Evolutionary conservation across 1,140 invertebrate genomes (phyloP), one percentile per base, ranked within the genome.

Genomic region (Drosophila auraria): DNA sequence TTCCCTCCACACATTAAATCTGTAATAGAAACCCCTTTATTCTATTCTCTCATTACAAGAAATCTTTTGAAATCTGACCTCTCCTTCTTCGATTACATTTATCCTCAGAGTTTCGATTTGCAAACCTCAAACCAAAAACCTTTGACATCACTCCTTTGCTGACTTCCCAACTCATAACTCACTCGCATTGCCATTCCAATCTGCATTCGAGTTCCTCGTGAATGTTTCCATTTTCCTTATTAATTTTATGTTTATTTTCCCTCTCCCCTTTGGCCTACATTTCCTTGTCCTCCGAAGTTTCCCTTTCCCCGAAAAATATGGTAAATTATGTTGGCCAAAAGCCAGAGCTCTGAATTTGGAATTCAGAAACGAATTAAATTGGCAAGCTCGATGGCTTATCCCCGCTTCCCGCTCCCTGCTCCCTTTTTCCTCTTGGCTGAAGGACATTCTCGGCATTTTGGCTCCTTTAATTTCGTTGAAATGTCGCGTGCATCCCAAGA

Each of bases 271-370:
- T 40, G 36, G 23, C 72, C 44, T 25, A 60, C 47, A 50, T 50
- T 50, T 54, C 20, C 23, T 33, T 56, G 50, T 51, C 40, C 58
- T 62, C 57, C 73, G 63, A 42, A 53, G 27, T 12, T 20, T n/a
- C 33, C 17, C 8, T 11, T 56, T 20, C 6, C 51, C 38, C 61
- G 12, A 42, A 56, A 78, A 42, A 73, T 66, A 62, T 62, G 66
- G 61, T 68, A 63, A 80, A 80, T 80, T 63, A 73, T 80, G 51
- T 80, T 80, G 78, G 78, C 78, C 69, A 60, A 62, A 68, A 74
- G 78, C 78, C 78, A 80, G 50, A 50, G 33, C 76, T 49, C 68
- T 38, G 51, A 60, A 61, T 80, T 73, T 44, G 68, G 61, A 65
- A 73, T 80, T 65, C 69, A 51, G 61, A 79, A 58, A 60, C 69